Evolutionary conservation across 2,797 vertebrate species (phyloP), one percentile per base, ranked within the genome.

Genomic region (Odontamblyopus lacepedii): DNA sequence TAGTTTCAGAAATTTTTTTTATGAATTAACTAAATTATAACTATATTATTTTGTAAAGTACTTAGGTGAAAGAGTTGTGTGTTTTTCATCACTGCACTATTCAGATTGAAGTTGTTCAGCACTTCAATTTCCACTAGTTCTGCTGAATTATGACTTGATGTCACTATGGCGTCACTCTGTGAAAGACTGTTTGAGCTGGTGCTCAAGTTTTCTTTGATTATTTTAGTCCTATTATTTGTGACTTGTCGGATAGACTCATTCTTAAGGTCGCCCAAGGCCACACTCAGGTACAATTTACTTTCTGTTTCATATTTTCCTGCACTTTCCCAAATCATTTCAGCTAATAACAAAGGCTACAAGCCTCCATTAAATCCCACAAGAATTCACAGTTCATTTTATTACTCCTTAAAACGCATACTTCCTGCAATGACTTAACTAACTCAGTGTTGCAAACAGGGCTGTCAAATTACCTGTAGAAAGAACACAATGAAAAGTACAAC

Each of bases 311-410:
- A 51, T 50, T 66, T 67, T 32, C 50, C 29, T 53, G 18, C 50
- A n/a, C 48, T 55, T 67, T 67, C 27, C 8, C 32, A 26, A 67
- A 67, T 30, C 6, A 67, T 53, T 53, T 67, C 27, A 67, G 48
- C 48, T 67, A 53, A 53, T 67, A 67, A 53, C 48, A 67, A 67
- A 55, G 65, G 48, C 50, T 32, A 11, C 63, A 29, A 53, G 65
- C 65, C 5, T 18, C 16, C 16, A 27, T 53, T 67, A 67, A 44
- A 67, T 30, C 48, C 18, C 65, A 7, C 16, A 8, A 51, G 48
- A 67, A 53, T 67, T 67, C 27, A 32, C 23, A 19, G 48, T 51
- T 32, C 48, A 53, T 67, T 67, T 29, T 65, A 48, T 65, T 65
- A 50, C 63, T 50, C 15, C 5, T 29, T 50, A 50, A 65, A 65